Percentiles rank a stretch among this genome's conserved stretches.
phyloP scores from a whole-genome alignment of 1,140 invertebrate genomes.

The Papilio xuthus region DNA sequence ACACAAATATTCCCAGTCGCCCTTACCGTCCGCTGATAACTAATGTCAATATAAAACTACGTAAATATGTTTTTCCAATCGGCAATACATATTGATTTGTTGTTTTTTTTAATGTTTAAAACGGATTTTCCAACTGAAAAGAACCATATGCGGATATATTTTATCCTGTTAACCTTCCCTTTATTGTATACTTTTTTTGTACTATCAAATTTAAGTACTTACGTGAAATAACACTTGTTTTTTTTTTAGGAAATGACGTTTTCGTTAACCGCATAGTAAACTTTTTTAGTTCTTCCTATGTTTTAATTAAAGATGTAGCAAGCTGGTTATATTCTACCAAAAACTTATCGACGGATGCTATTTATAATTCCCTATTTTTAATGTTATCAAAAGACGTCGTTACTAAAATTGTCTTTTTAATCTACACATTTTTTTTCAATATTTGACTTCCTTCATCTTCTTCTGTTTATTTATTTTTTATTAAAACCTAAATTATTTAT shows the following conservation, averaged over 20 bases:
- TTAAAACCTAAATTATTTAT: neutral
- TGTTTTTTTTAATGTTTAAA: neutral
- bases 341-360: neutral
- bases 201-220: too few relatives aligned
- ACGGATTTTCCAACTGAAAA: neutral
- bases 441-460: neutral
- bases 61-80: conserved; percentile 27
- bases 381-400: neutral
- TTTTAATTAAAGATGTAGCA: neutral
- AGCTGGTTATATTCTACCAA: neutral
- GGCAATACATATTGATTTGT: neutral
- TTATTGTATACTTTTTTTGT: too few relatives aligned
- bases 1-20: conserved; percentile 30
- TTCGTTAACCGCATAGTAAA: too few relatives aligned
- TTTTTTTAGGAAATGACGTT: too few relatives aligned
- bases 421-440: neutral
- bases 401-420: neutral
- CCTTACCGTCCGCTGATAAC: conserved; percentile 18
- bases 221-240: too few relatives aligned
- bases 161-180: too few relatives aligned
- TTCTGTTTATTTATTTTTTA: neutral
- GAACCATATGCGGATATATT: neutral
- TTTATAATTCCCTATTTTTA: neutral
- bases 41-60: conserved; percentile 5
- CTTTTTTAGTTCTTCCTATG: neutral